Evolutionary conservation across 2,113 vertebrate genomes (phyloP).

Genomic region (Zosterops borbonicus): DNA sequence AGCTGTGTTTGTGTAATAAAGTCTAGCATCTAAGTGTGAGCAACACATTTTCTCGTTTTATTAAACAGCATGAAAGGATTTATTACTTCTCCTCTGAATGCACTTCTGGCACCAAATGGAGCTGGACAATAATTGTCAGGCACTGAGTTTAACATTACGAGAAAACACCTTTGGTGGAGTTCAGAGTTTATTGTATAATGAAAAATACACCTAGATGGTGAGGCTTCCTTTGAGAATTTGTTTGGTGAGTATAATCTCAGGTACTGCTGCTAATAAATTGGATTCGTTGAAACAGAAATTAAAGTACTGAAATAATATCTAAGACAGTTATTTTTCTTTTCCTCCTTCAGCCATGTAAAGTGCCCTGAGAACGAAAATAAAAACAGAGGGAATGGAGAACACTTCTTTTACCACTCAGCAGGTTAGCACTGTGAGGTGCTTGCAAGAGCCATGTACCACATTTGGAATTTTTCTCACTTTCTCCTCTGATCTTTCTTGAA

Average conservation of each 20-base stretch:
- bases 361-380: constrained; percentile 8
- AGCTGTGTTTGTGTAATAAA: constrained; percentile 53
- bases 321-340: constrained; percentile 14
- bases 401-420: not conserved
- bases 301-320: constrained; percentile 29
- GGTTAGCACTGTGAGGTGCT: not conserved
- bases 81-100: constrained; percentile 44
- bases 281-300: constrained; percentile 54
- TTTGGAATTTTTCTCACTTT: not conserved
- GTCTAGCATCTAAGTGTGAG: constrained; percentile 60
- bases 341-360: not conserved
- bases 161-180: constrained; percentile 46
- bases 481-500: not conserved
- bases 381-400: not conserved
- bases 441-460: rapidly evolving
- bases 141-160: constrained; percentile 26
- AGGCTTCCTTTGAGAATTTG: constrained; percentile 54
- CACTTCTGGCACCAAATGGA: constrained; percentile 19
- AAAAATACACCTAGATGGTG: constrained; percentile 53
- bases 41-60: constrained; percentile 60
- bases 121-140: constrained; percentile 29
- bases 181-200: constrained; percentile 22
- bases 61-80: constrained; percentile 58
- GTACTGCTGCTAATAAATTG: constrained; percentile 57
- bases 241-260: constrained; percentile 44